Percentiles rank a stretch among this genome's conserved stretches.
Evolutionary conservation across 2,797 vertebrate genomes (phyloP).

Genomic region (Anabacerthia variegaticeps): DNA sequence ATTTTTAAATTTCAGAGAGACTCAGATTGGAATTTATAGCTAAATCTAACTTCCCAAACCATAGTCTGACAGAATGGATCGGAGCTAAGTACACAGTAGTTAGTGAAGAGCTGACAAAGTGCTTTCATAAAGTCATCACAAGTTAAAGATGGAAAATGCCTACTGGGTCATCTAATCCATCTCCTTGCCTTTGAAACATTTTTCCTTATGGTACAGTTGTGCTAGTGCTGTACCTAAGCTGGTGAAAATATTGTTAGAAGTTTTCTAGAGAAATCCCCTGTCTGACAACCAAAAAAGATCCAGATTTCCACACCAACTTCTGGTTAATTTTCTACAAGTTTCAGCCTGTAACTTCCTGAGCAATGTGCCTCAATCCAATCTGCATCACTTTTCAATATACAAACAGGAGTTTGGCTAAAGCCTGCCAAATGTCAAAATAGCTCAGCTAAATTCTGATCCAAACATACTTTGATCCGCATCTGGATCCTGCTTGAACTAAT

Average conservation of each 20-base stretch:
- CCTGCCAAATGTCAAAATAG: neutral
- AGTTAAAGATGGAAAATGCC: neutral
- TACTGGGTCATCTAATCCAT: neutral
- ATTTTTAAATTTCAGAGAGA: slow-evolving; percentile 42
- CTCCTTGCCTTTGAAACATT: neutral
- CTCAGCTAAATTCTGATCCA: neutral
- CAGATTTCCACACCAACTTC: neutral
- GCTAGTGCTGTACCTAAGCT: neutral
- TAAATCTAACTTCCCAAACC: slow-evolving; percentile 41
- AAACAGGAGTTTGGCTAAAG: neutral
- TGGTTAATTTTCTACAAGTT: neutral
- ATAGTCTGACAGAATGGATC: slow-evolving; percentile 14
- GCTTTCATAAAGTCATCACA: neutral
- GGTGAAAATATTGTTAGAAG: neutral
- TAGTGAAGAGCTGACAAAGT: slow-evolving; percentile 25
- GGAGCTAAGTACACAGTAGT: slow-evolving; percentile 34
- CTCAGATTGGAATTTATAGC: slow-evolving; percentile 14
- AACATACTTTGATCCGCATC: neutral
- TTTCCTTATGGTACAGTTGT: neutral
- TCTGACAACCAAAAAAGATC: neutral
- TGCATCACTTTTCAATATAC: neutral
- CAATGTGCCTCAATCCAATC: neutral
- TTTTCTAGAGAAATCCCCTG: neutral
- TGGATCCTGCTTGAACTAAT: neutral
- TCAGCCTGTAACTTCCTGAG: neutral